A percentile compares a stretch with the other conserved stretches of the same genome.
phyloP scores from a whole-genome alignment of 1,140 invertebrate genomes.

The Hermetia illucens region DNA sequence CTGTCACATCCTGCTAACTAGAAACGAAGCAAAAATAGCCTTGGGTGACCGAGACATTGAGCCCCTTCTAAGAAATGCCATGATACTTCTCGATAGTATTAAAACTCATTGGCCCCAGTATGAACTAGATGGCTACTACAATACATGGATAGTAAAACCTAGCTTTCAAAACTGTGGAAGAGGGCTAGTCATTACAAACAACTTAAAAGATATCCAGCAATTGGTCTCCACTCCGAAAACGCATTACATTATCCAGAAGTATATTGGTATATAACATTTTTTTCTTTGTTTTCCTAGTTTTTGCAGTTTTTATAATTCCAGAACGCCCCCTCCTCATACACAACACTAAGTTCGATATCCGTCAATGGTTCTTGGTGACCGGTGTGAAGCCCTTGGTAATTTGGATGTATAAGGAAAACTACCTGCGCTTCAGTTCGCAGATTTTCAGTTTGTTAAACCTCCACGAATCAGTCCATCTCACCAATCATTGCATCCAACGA shows the following conservation, averaged over 20 bases:
- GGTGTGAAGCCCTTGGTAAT: conserved; percentile 61
- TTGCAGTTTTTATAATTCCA: conserved; percentile 26
- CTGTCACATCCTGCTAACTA: neutral
- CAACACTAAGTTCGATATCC: conserved; percentile 77
- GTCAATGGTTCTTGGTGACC: conserved; percentile 74
- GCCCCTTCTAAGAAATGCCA: neutral
- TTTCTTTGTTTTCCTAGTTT: conserved; percentile 3
- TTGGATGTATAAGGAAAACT: conserved; percentile 74
- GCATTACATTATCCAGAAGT: conserved; percentile 79
- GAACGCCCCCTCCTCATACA: conserved; percentile 64
- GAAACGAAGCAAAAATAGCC: neutral
- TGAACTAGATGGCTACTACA: conserved; percentile 56
- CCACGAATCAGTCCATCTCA: conserved; percentile 75
- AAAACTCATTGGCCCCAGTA: conserved; percentile 47
- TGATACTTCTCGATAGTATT: neutral
- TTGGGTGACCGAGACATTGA: neutral
- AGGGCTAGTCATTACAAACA: conserved; percentile 46
- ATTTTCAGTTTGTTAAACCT: conserved; percentile 62
- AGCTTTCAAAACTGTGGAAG: conserved; percentile 63
- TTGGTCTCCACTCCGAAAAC: conserved; percentile 38
- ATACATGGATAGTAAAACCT: conserved; percentile 86
- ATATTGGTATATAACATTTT: conserved; percentile 50
- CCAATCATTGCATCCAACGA: conserved; percentile 75
- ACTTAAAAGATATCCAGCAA: conserved; percentile 43
- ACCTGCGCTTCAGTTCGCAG: conserved; percentile 74